Evolutionary conservation across 2,888 invertebrate genomes (phyloP).

Genomic region (Acrobeloides nanus): DNA sequence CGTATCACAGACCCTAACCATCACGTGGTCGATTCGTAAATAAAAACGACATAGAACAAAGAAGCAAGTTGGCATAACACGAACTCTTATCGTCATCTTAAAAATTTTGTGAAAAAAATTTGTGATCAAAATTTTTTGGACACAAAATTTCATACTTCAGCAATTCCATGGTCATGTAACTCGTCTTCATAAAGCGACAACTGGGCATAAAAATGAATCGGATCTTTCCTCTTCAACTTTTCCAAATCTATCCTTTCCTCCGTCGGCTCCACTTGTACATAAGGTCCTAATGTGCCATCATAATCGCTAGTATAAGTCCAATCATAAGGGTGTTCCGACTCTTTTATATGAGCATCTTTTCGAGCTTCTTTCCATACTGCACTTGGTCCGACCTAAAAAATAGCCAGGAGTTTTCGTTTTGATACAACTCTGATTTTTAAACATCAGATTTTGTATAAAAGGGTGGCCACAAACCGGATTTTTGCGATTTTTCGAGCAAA

Average conservation of each 20-base stretch:
- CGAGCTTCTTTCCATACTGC: conserved; percentile 43
- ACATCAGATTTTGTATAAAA: too few species aligned
- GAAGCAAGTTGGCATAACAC: conserved; percentile 90
- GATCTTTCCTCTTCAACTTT: conserved; percentile 76
- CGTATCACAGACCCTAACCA: conserved; percentile 60
- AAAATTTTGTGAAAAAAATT: too few species aligned
- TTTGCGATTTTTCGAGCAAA: too few species aligned
- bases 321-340: conserved; percentile 60
- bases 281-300: conserved; percentile 63
- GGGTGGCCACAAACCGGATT: too few species aligned
- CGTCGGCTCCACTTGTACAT: conserved; percentile 18
- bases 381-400: conserved; percentile 37
- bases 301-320: conserved; percentile 96
- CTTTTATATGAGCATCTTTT: conserved; percentile 12
- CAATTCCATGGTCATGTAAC: conserved; percentile 90
- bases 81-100: conserved; percentile 66
- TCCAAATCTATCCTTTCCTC: conserved; percentile 72
- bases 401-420: too few species aligned
- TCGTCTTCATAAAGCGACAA: conserved; percentile 93
- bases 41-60: conserved; percentile 83
- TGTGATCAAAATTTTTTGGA: too few species aligned
- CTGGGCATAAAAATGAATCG: conserved; percentile 87
- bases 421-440: too few species aligned
- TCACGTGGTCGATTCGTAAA: conserved; percentile 83
- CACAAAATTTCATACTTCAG: conserved; percentile 63